These are phyloP conservation scores for Crioceris asparagi DNA, from an alignment of 2,888 invertebrate species.

Conservation along the genomic window DNA sequence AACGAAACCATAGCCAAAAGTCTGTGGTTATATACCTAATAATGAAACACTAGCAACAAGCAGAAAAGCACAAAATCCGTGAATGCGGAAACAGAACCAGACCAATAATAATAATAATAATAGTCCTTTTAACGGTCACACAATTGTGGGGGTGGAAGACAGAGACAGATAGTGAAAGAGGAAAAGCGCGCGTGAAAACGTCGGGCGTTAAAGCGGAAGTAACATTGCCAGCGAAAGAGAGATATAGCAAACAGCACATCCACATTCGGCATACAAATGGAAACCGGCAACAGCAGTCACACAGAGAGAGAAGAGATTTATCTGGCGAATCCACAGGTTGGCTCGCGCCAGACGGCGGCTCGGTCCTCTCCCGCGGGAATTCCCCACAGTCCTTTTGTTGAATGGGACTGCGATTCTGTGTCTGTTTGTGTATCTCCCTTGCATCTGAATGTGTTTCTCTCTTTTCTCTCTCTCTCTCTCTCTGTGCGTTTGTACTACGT, in stretches of 20 bases:
- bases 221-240: conserved; percentile 1
- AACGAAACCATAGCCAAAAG: too few relatives aligned
- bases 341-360: conserved; percentile 7
- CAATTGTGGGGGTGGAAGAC: too few relatives aligned
- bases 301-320: conserved; percentile 33
- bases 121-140: too few relatives aligned
- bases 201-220: conserved; percentile 1
- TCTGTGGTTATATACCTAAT: too few relatives aligned
- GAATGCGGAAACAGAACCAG: too few relatives aligned
- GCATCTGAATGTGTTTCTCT: conserved; percentile 26
- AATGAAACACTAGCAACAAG: too few relatives aligned
- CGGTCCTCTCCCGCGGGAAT: conserved; percentile 6
- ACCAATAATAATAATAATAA: too few relatives aligned
- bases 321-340: conserved; percentile 40
- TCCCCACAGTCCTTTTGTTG: conserved; percentile 32
- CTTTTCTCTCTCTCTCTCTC: conserved; percentile 2
- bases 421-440: conserved; percentile 32
- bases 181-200: not conserved
- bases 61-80: too few relatives aligned
- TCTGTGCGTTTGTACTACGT: conserved; percentile 17
- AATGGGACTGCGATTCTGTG: conserved; percentile 33
- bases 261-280: conserved; percentile 22
- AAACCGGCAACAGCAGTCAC: conserved; percentile 25
- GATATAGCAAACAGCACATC: too few relatives aligned
- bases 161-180: too few relatives aligned